These are phyloP conservation scores for Fregata magnificens DNA, from an alignment of 2,113 vertebrate genomes.

Conservation along the genomic window DNA sequence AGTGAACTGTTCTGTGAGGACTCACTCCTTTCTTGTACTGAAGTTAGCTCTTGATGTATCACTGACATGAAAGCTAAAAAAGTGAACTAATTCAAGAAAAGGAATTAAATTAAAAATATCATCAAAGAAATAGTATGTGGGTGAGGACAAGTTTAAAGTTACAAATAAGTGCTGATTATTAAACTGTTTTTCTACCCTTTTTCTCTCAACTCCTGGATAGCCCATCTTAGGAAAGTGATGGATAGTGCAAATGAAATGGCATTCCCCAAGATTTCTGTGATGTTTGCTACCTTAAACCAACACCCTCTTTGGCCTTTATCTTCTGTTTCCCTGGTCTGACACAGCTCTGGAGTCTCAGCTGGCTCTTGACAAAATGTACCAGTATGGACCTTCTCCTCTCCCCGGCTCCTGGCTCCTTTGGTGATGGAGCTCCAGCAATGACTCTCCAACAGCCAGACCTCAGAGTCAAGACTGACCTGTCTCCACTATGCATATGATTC, in stretches of 20 bases:
- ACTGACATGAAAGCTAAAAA: neutral
- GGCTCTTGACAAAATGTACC: neutral
- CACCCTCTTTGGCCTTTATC: neutral
- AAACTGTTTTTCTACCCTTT: neutral
- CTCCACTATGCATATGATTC: fast-evolving
- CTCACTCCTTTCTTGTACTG: neutral
- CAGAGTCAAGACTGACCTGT: neutral
- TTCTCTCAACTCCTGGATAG: neutral
- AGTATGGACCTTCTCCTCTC: neutral
- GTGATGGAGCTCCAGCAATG: neutral
- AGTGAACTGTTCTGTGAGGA: neutral
- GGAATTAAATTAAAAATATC: neutral
- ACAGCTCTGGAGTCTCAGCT: neutral
- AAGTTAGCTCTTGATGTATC: neutral
- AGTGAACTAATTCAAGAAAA: neutral
- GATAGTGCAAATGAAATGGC: neutral
- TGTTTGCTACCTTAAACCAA: neutral
- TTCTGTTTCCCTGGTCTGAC: neutral
- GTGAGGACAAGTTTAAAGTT: neutral
- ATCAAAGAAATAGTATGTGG: neutral
- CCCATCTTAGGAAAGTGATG: neutral
- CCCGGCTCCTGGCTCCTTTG: neutral
- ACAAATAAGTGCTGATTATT: neutral
- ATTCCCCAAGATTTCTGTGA: neutral
- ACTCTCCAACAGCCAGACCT: neutral